Conservation (phyloP, 2,797 vertebrate genomes). For the Synaphobranchus kaupii region DNA sequence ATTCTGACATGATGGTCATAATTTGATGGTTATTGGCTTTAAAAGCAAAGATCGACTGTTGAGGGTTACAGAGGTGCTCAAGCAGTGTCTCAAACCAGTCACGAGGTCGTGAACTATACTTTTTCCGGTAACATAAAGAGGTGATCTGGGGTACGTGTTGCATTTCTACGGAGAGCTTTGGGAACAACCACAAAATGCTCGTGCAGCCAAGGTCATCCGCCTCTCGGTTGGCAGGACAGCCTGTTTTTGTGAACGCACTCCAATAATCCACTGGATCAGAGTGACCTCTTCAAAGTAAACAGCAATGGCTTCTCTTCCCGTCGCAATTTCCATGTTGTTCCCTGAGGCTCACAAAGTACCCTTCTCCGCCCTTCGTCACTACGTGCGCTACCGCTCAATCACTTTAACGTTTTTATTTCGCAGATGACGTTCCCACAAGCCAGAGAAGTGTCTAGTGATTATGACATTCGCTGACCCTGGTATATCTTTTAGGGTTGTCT, state of each 20-base stretch:
- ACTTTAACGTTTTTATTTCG: background rate
- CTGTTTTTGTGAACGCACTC: background rate
- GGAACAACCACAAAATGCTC: background rate
- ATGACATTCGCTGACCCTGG: background rate
- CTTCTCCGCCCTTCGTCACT: background rate
- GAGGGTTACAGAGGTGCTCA: background rate
- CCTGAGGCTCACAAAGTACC: background rate
- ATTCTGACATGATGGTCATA: background rate
- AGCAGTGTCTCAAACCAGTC: background rate
- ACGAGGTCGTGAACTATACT: background rate
- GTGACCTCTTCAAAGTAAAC: constrained; percentile 3
- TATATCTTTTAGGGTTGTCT: background rate
- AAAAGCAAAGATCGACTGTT: background rate
- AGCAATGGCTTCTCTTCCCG: background rate
- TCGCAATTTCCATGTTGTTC: background rate
- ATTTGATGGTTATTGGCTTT: background rate
- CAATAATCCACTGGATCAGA: background rate
- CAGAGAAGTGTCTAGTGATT: too few relatives aligned
- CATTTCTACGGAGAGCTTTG: background rate
- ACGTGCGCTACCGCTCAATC: background rate
- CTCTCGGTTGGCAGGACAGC: background rate
- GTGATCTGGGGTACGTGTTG: background rate
- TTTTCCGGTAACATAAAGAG: background rate
- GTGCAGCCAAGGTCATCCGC: background rate
- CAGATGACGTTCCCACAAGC: background rate